These are phyloP conservation scores for Eumaeus atala DNA, from an alignment of 1,140 invertebrate genomes.

Conservation along the genomic window DNA sequence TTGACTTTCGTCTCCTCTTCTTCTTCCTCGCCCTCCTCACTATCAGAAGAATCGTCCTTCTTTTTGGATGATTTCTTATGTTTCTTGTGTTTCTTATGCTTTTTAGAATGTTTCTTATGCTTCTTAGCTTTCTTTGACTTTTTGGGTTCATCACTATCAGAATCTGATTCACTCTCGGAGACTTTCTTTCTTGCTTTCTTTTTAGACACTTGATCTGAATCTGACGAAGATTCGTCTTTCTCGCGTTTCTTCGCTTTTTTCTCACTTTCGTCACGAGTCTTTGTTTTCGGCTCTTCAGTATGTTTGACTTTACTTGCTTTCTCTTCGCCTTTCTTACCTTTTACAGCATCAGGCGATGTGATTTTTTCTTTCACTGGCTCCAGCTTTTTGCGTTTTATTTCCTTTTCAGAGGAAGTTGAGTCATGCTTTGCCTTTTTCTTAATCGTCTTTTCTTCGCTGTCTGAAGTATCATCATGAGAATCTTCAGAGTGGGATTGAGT, in stretches of 20 bases:
- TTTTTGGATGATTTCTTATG: slow-evolving; percentile 78
- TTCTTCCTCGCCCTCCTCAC: slow-evolving; percentile 78
- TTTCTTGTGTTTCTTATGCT: slow-evolving; percentile 80
- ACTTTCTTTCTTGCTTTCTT: slow-evolving; percentile 70
- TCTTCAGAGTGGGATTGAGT: slow-evolving; percentile 56
- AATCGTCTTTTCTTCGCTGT: slow-evolving; percentile 58
- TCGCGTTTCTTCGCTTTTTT: slow-evolving; percentile 74
- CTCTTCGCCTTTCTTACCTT: slow-evolving; percentile 46
- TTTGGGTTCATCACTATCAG: slow-evolving; percentile 70
- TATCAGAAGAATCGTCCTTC: slow-evolving; percentile 79
- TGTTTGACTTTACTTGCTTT: slow-evolving; percentile 48
- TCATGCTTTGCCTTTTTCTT: slow-evolving; percentile 64
- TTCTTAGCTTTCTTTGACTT: slow-evolving; percentile 73
- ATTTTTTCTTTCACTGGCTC: slow-evolving; percentile 49
- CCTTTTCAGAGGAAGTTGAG: slow-evolving; percentile 65
- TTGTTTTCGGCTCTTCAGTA: slow-evolving; percentile 48
- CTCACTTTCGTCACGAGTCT: slow-evolving; percentile 49
- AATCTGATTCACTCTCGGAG: slow-evolving; percentile 67
- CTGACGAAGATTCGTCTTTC: slow-evolving; percentile 78
- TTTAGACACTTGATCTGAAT: slow-evolving; percentile 75
- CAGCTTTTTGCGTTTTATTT: slow-evolving; percentile 55
- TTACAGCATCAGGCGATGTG: slow-evolving; percentile 44
- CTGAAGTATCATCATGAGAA: slow-evolving; percentile 64
- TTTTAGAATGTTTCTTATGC: slow-evolving; percentile 82
- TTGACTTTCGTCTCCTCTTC: slow-evolving; percentile 81